Conservation (phyloP, 1,140 invertebrate genomes). For the Trigoniulus corallinus region DNA sequence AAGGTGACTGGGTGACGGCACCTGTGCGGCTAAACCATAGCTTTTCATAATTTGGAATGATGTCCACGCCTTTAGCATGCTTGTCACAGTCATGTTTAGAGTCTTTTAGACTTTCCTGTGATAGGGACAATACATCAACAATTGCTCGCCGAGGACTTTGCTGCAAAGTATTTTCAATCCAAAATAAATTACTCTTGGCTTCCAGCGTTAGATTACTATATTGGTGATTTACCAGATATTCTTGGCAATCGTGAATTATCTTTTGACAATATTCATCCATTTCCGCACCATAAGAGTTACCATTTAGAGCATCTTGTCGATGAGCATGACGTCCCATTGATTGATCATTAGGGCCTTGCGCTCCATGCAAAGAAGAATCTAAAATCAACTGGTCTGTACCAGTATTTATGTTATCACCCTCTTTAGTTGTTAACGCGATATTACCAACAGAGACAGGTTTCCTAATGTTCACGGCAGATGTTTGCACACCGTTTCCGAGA, state of each 20-base stretch:
- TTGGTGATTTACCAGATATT: slow-evolving; percentile 1
- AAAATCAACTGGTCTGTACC: too few species aligned
- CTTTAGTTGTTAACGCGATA: too few species aligned
- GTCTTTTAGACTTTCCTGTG: not conserved
- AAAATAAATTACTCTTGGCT: not conserved
- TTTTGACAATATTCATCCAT: slow-evolving; percentile 4
- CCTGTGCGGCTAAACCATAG: not conserved
- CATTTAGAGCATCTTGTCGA: too few species aligned
- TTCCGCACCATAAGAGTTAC: slow-evolving; percentile 1
- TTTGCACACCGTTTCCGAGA: too few species aligned
- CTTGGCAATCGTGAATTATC: slow-evolving; percentile 7
- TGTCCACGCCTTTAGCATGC: too few species aligned
- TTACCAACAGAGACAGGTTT: too few species aligned
- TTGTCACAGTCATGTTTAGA: not conserved
- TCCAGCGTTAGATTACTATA: slow-evolving; percentile 1
- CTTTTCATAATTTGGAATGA: slow-evolving; percentile 3
- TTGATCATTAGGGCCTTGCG: too few species aligned
- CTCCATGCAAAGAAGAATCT: too few species aligned
- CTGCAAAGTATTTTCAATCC: not conserved
- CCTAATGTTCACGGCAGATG: too few species aligned
- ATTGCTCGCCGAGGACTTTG: not conserved
- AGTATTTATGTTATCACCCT: too few species aligned
- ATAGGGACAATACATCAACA: not conserved
- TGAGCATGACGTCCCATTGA: too few species aligned
- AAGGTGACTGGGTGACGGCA: not conserved